Evolutionary conservation across 2,888 invertebrate genomes (phyloP).

Genomic region (Trichopria drosophilae): DNA sequence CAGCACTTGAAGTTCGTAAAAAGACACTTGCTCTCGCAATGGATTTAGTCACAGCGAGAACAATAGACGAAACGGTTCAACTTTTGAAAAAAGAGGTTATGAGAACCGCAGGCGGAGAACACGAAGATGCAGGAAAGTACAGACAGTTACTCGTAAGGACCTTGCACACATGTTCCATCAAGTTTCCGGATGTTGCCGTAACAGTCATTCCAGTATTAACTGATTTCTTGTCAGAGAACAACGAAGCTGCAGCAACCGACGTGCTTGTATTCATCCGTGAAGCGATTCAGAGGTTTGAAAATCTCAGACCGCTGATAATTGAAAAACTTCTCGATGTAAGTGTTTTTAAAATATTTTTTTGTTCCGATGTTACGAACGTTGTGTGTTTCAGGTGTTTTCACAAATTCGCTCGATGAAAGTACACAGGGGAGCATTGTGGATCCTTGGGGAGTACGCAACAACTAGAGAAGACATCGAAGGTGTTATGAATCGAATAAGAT

Average conservation of each 20-base stretch:
- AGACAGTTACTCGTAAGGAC: conserved; percentile 93
- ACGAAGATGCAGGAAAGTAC: conserved; percentile 95
- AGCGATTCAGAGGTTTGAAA: conserved; percentile 91
- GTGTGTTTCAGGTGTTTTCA: conserved; percentile 78
- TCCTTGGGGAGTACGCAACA: conserved; percentile 93
- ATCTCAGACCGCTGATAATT: conserved; percentile 79
- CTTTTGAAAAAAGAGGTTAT: conserved; percentile 91
- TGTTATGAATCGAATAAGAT: conserved; percentile 76
- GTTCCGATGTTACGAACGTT: not conserved
- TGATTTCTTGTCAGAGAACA: conserved; percentile 88
- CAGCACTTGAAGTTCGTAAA: conserved; percentile 91
- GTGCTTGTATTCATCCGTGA: conserved; percentile 93
- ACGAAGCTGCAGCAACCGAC: conserved; percentile 88
- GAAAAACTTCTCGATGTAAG: conserved; percentile 60
- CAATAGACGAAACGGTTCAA: conserved; percentile 93
- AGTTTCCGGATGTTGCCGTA: conserved; percentile 93
- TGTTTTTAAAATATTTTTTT: conserved; percentile 1
- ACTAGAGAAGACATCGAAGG: conserved; percentile 75
- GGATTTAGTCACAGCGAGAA: conserved; percentile 87
- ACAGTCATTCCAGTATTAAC: conserved; percentile 92
- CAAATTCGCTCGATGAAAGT: conserved; percentile 89
- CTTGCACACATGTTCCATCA: conserved; percentile 89
- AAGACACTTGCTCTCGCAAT: conserved; percentile 83
- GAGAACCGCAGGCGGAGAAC: conserved; percentile 85
- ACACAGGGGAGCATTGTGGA: conserved; percentile 94